phyloP scores from a whole-genome alignment of 23 tunicate genomes.

The Halocynthia aurantium region DNA sequence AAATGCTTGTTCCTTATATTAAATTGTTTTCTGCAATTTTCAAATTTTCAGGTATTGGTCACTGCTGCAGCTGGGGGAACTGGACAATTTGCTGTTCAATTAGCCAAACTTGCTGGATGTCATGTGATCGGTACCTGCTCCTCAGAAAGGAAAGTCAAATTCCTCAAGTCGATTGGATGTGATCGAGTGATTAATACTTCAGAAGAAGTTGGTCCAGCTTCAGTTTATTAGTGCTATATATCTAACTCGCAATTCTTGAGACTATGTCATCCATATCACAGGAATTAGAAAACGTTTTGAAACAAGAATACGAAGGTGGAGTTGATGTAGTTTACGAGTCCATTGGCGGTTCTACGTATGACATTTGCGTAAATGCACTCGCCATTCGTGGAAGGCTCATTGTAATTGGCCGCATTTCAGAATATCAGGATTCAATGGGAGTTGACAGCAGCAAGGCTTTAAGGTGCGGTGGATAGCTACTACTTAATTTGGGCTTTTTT shows the following conservation, averaged over 20 bases:
- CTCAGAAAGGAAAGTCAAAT: slow-evolving; percentile 63
- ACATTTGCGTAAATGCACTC: slow-evolving; percentile 70
- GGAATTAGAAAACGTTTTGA: slow-evolving; percentile 54
- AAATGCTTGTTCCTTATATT: slow-evolving; percentile 1
- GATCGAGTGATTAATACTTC: slow-evolving; percentile 74
- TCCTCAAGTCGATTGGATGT: slow-evolving; percentile 90
- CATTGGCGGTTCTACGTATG: slow-evolving; percentile 89
- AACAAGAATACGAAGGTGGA: slow-evolving; percentile 54
- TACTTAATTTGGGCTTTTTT: neutral
- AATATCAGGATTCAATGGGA: slow-evolving; percentile 82
- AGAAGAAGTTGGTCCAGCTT: slow-evolving; percentile 26
- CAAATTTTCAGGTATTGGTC: slow-evolving; percentile 48
- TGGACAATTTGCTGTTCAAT: slow-evolving; percentile 98
- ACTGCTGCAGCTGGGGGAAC: slow-evolving; percentile 99
- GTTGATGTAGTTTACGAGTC: slow-evolving; percentile 94
- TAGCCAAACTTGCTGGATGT: slow-evolving; percentile 92
- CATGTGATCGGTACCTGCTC: slow-evolving; percentile 98
- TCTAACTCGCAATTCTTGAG: slow-evolving; percentile 1
- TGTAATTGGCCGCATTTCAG: slow-evolving; percentile 86
- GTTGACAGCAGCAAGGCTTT: slow-evolving; percentile 51
- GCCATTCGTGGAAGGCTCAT: slow-evolving; percentile 71
- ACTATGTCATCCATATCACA: slow-evolving; percentile 55
- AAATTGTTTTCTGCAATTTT: neutral
- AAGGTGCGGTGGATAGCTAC: slow-evolving; percentile 25
- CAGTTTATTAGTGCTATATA: neutral